Evolutionary conservation across 2,113 vertebrate species (phyloP).

Genomic region (Psammodynastes pulverulentus): DNA sequence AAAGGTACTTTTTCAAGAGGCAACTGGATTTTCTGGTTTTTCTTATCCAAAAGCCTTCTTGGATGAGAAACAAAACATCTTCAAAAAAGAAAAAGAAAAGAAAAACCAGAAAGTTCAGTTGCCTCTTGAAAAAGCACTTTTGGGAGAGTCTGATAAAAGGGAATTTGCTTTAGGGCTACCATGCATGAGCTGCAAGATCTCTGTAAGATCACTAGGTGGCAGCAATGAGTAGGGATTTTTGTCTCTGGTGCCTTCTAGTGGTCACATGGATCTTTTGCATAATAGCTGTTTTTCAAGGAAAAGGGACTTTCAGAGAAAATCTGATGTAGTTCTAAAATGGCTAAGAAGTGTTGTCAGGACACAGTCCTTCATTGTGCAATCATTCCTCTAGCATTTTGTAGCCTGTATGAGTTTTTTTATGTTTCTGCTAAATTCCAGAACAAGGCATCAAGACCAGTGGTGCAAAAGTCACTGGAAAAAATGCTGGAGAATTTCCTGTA

Average conservation of each 20-base stretch:
- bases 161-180: neutral
- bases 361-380: neutral
- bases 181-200: neutral
- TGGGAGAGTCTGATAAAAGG: neutral
- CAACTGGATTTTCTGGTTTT: no score
- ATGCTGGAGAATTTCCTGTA: neutral
- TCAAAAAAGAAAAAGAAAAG: no score
- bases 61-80: no score
- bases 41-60: no score
- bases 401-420: neutral
- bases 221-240: neutral
- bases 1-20: no score
- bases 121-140: no score
- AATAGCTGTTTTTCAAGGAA: neutral
- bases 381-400: neutral
- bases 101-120: no score
- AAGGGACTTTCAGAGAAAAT: neutral
- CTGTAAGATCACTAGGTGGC: neutral
- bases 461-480: neutral
- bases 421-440: neutral
- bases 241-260: neutral
- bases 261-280: neutral
- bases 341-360: neutral
- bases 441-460: neutral
- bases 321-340: neutral